Conservation (phyloP, 2,888 invertebrate species). For the Campoplex capitator region DNA sequence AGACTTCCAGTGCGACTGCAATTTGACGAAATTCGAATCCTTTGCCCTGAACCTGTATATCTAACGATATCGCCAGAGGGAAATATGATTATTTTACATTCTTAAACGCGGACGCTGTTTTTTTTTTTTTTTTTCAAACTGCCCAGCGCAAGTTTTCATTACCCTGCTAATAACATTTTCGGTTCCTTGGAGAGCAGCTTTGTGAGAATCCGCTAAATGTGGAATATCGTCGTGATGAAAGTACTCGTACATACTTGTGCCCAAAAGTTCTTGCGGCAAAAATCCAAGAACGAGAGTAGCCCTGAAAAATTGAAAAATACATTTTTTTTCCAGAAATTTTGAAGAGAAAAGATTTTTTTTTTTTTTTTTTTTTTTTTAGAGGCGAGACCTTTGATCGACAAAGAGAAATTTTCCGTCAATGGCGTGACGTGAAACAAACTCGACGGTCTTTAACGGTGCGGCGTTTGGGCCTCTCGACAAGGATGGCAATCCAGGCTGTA, state of each 20-base stretch:
- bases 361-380: no score
- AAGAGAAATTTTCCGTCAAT: slow-evolving; percentile 96
- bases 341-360: not conserved
- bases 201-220: slow-evolving; percentile 93
- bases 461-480: slow-evolving; percentile 76
- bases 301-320: slow-evolving; percentile 85
- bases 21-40: slow-evolving; percentile 89
- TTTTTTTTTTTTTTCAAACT: not conserved
- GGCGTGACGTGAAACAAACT: slow-evolving; percentile 94
- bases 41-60: slow-evolving; percentile 93
- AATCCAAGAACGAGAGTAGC: slow-evolving; percentile 95
- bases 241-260: slow-evolving; percentile 97
- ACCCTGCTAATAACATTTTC: slow-evolving; percentile 88
- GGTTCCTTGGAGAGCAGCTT: slow-evolving; percentile 89
- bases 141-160: not conserved
- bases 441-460: slow-evolving; percentile 87
- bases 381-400: slow-evolving; percentile 93
- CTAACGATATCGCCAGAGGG: slow-evolving; percentile 72
- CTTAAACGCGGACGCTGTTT: no score
- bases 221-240: slow-evolving; percentile 93
- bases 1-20: slow-evolving; percentile 94
- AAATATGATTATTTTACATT: not conserved
- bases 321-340: not conserved
- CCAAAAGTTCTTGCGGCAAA: slow-evolving; percentile 96
- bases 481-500: slow-evolving; percentile 86